These are phyloP conservation scores for Cottoperca gobio DNA, from an alignment of 2,797 vertebrate species.

Conservation along the genomic window DNA sequence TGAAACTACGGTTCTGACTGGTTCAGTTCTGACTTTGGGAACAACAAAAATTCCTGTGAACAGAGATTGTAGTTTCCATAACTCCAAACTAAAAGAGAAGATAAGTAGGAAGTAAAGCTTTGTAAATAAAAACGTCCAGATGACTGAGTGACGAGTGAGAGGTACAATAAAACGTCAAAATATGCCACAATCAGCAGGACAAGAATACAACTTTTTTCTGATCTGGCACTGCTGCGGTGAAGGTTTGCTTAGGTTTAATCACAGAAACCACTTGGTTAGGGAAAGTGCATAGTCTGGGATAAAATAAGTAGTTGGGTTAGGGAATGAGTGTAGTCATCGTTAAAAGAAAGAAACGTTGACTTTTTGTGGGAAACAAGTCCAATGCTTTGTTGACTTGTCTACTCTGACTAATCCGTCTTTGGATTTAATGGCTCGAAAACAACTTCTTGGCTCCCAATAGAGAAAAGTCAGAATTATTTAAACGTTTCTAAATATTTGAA, in stretches of 20 bases:
- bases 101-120: too few species aligned
- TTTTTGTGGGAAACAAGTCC: background rate
- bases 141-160: too few species aligned
- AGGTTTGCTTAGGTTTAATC: background rate
- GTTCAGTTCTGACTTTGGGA: too few species aligned
- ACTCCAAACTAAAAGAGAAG: too few species aligned
- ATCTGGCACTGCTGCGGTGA: too few species aligned
- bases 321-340: background rate
- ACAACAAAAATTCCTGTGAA: too few species aligned
- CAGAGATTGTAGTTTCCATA: too few species aligned
- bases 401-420: background rate
- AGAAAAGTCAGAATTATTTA: background rate
- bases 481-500: background rate
- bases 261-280: background rate
- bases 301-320: background rate
- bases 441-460: background rate
- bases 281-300: background rate
- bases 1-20: background rate
- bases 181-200: background rate
- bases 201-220: too few species aligned
- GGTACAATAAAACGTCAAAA: background rate
- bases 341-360: too few species aligned
- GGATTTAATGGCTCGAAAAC: background rate
- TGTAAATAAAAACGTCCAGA: too few species aligned
- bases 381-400: background rate